Conservation (phyloP, 2,888 invertebrate species). For the Coecobrya sp. region DNA sequence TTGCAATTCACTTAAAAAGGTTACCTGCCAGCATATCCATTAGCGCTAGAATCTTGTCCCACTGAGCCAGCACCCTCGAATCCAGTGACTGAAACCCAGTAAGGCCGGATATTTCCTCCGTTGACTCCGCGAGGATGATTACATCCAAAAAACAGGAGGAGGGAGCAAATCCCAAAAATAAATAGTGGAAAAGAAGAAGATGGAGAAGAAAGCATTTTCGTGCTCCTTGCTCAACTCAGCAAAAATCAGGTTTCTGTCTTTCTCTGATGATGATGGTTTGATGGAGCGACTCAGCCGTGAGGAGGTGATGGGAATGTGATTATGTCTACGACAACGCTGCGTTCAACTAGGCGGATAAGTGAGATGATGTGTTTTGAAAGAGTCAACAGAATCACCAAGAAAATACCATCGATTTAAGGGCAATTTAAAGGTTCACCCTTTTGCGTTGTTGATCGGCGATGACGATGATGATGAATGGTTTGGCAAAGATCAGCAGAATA, state of each 20-base stretch:
- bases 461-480: neutral
- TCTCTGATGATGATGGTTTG: conserved; percentile 13
- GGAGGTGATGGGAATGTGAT: conserved; percentile 13
- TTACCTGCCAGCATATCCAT: conserved; percentile 86
- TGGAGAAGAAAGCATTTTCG: conserved; percentile 71
- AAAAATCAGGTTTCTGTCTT: neutral
- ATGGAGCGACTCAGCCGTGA: conserved; percentile 1
- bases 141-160: conserved; percentile 55
- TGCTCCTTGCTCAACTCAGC: conserved; percentile 22
- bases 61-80: conserved; percentile 79
- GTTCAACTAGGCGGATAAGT: conserved; percentile 20
- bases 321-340: neutral
- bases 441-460: neutral
- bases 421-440: conserved; percentile 70
- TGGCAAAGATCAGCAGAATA: conserved; percentile 28
- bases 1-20: neutral
- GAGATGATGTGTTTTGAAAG: conserved; percentile 69
- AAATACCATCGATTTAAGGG: conserved; percentile 56
- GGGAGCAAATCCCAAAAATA: conserved; percentile 77
- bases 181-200: conserved; percentile 49
- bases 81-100: conserved; percentile 81
- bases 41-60: conserved; percentile 84
- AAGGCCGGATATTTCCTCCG: conserved; percentile 81
- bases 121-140: conserved; percentile 68
- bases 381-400: conserved; percentile 63